Conservation (phyloP, 2,113 vertebrate genomes). For the Raja brachyura region DNA sequence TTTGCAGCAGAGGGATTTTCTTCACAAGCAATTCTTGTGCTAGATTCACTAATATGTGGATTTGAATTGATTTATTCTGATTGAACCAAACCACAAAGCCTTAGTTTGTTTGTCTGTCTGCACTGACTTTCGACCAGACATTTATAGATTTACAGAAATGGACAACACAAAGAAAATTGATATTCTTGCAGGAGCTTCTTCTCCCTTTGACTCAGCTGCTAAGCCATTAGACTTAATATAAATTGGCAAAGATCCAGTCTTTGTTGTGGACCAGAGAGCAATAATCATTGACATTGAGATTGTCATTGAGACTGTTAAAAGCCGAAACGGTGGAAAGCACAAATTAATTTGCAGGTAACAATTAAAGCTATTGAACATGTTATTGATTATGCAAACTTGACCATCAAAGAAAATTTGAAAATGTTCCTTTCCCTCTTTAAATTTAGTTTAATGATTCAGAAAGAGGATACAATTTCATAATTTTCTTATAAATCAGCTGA, state of each 20-base stretch:
- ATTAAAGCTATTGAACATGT: not conserved
- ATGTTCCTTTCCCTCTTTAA: not conserved
- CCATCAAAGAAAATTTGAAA: not conserved
- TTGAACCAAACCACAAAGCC: not conserved
- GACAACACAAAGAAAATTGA: not conserved
- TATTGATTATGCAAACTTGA: not conserved
- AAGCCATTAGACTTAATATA: slow-evolving; percentile 21
- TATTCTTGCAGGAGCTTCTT: slow-evolving; percentile 3
- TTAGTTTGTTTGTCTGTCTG: not conserved
- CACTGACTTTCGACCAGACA: slow-evolving; percentile 10
- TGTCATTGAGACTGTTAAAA: not conserved
- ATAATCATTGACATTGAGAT: slow-evolving; percentile 5
- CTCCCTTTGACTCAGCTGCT: not conserved
- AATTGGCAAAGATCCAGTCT: not conserved
- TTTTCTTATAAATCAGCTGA: not conserved
- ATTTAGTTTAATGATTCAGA: not conserved
- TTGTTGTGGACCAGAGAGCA: not conserved
- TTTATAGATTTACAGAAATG: slow-evolving; percentile 29
- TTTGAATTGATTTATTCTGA: not conserved
- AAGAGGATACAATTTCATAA: not conserved
- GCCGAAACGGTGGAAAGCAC: not conserved
- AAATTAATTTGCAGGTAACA: not conserved
- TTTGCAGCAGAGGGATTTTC: not conserved
- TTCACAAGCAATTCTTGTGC: not conserved
- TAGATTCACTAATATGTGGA: not conserved